Base-by-base conservation (phyloP, 2,888 invertebrate species). In the Drosophila cognata region DNA sequence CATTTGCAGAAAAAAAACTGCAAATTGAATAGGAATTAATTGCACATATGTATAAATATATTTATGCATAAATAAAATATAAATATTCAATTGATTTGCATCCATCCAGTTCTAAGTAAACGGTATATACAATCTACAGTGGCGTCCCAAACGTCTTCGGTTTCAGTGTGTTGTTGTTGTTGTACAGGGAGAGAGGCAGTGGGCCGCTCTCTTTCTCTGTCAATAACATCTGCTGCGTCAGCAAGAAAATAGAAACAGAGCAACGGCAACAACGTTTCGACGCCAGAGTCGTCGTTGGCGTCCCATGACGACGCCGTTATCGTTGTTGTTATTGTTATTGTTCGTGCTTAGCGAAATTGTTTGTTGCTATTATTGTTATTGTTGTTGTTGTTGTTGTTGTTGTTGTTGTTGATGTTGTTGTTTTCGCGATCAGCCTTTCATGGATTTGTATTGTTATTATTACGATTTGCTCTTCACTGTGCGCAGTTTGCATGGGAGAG, bases 231-330 rank as follows among this genome's bases (percentile, higher is more conserved):
- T 84, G 85, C 90, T 84, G 85, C 88, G 90, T 84, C 88, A 84
- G 88, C 89, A 84, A 74, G 88, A 84, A 89, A 84, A 89, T 87
- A 77, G 67, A 70, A 69, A 84, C 60, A 68, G 66, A 71, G 70
- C 50, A 59, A 48, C 35, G 38, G 35, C 51, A 46, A 43, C 41
- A 43, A 16, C 8, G 61, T 50, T 46, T 25, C 63, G 60, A 58
- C 63, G 76, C 52, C 51, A 62, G 55, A 65, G 66, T 57, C 71
- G 33, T 57, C 58, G 60, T 64, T 72, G 78, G 71, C 78, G 79
- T 79, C 71, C 79, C 62, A 74, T 80, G 80, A 60, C 80, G 68
- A 59, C 69, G 79, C 7, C 33, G 61, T 33, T 29, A 52, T 41
- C 36, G 72, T 38, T 43, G 38, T 25, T 31, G 55, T 28, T 58